Evolutionary conservation across 2,797 vertebrate genomes (phyloP).

Genomic region (Sarcophilus harrisii): DNA sequence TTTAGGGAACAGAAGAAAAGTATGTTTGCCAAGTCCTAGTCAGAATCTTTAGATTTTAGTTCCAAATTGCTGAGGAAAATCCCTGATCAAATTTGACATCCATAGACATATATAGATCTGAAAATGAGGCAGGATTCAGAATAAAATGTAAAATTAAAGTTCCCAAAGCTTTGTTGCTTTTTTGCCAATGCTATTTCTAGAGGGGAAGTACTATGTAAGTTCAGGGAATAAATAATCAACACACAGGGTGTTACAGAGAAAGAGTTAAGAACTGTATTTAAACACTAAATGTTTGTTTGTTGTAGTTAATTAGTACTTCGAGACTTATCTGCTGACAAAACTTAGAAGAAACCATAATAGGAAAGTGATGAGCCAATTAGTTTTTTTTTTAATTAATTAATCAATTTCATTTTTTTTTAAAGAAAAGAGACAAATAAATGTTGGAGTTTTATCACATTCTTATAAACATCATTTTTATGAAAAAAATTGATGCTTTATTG

Average conservation of each 20-base stretch:
- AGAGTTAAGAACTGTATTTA: constrained; percentile 18
- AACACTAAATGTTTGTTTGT: constrained; percentile 8
- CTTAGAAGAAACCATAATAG: neutral
- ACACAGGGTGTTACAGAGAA: neutral
- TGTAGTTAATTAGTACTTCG: constrained; percentile 28
- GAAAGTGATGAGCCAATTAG: constrained; percentile 4
- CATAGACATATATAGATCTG: neutral
- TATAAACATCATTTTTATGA: constrained; percentile 22
- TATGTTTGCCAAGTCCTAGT: neutral
- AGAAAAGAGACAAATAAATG: constrained; percentile 27
- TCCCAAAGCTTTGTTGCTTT: neutral
- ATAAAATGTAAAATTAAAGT: neutral
- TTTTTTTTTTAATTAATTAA: neutral
- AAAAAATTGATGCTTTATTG: constrained; percentile 34
- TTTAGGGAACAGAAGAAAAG: neutral
- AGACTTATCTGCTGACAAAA: constrained; percentile 7
- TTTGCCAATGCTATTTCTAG: neutral
- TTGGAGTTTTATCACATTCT: neutral
- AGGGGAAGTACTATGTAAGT: neutral
- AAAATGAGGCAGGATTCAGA: neutral
- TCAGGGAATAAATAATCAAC: constrained; percentile 6
- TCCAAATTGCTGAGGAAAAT: neutral
- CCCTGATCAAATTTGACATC: neutral
- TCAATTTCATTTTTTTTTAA: constrained; percentile 6
- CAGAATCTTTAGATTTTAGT: neutral